These are phyloP conservation scores for Odontothrips loti DNA, from an alignment of 2,888 invertebrate species.

Conservation along the genomic window DNA sequence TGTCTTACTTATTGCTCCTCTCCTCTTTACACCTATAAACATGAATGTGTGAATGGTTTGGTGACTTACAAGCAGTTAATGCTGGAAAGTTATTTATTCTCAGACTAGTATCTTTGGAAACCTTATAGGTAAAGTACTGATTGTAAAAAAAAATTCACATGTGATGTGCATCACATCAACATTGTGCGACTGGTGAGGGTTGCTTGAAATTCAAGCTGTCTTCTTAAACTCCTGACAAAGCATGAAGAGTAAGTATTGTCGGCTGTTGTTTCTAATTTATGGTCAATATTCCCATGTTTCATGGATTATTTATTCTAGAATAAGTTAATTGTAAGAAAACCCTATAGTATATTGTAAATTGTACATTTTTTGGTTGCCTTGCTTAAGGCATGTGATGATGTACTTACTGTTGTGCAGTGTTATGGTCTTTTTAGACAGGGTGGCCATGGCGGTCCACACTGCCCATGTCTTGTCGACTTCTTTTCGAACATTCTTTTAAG, in stretches of 20 bases:
- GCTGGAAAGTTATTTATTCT: conserved; percentile 17
- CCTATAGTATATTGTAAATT: conserved; percentile 4
- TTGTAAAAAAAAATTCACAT: background rate
- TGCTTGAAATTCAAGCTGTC: conserved; percentile 13
- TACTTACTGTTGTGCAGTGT: conserved; percentile 20
- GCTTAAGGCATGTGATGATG: conserved; percentile 3
- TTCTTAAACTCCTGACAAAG: conserved; percentile 15
- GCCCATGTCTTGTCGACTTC: background rate
- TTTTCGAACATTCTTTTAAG: background rate
- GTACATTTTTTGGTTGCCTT: conserved; percentile 6
- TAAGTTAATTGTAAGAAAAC: conserved; percentile 11
- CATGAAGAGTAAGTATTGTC: conserved; percentile 10
- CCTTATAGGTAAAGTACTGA: background rate
- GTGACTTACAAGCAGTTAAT: background rate
- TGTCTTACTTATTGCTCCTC: background rate
- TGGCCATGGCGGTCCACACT: background rate
- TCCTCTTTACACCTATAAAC: background rate
- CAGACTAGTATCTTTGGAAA: conserved; percentile 2
- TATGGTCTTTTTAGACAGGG: conserved; percentile 12
- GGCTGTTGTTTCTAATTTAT: conserved; percentile 25
- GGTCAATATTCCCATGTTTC: conserved; percentile 3
- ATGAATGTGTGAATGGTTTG: background rate
- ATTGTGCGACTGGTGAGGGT: background rate
- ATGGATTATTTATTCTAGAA: conserved; percentile 14
- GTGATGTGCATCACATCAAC: background rate